Evolutionary conservation across 2,113 vertebrate genomes (phyloP), one percentile per base, ranked within the genome.

Genomic region (Macquaria australasica): DNA sequence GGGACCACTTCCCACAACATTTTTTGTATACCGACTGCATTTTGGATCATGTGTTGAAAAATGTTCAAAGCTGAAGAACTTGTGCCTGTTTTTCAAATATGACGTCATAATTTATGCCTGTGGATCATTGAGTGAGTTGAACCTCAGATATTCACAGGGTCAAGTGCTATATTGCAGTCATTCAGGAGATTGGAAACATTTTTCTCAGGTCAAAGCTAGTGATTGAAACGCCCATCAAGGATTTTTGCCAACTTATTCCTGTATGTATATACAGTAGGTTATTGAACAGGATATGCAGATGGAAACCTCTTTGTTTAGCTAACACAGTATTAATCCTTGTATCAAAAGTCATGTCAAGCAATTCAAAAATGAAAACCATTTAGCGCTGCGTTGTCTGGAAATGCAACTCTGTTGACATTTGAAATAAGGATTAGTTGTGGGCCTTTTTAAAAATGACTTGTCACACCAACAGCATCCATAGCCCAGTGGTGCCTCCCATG

Each of bases 21-120:
- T 74, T 90, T 73, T 89, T 90, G 83, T 96, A 97, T 97, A 96
- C 68, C 92, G 95, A 96, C 85, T 95, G 95, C 95, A 95, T 97
- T 97, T 97, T 96, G 96, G 75, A 60, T 89, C 68, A 96, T 97
- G 95, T 98, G 96, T 97, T 96, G 94, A 96, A 97, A 96, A 97
- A 96, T 96, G 96, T 97, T 95, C 56, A 90, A 94, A 86, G 80
- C 96, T 97, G 96, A 97, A 97, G 94, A 97, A 97, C 96, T 95
- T 96, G 95, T 97, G 97, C 97, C 97, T 96, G 96, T 98, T 99
- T 48, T 98, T 96, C 95, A 92, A 86, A 91, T 83, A 63, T 12
- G 37, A 82, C 23, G 0, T 69, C 43, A 43, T 80, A 69, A 80
- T 87, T 87, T 66, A 85, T 83, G 77, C 73, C 85, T 84, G 83